These are phyloP conservation scores for Ginglymostoma cirratum DNA, from an alignment of 2,113 vertebrate genomes.

Conservation along the genomic window DNA sequence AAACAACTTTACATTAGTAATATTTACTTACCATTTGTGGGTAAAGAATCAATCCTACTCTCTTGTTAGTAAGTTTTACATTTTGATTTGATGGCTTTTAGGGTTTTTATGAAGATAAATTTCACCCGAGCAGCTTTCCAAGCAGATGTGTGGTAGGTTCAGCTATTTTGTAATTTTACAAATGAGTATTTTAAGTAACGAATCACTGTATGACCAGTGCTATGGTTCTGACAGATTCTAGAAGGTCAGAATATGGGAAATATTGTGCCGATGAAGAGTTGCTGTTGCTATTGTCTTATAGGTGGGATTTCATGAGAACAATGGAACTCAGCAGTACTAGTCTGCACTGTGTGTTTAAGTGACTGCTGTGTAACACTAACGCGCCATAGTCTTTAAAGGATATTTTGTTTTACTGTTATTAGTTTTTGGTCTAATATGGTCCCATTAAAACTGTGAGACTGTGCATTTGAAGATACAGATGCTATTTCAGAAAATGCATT, in stretches of 20 bases:
- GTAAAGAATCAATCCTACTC: neutral
- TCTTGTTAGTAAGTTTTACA: neutral
- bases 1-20: neutral
- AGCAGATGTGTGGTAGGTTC: neutral
- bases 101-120: neutral
- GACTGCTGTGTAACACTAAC: neutral
- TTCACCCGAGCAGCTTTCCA: neutral
- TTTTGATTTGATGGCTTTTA: neutral
- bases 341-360: neutral
- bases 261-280: neutral
- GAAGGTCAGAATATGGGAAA: neutral
- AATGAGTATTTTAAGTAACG: neutral
- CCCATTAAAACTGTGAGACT: neutral
- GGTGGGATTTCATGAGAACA: constrained; percentile 14
- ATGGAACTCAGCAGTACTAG: constrained; percentile 20
- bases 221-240: neutral
- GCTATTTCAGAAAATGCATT: neutral
- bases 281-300: neutral
- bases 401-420: neutral
- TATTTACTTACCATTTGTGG: neutral
- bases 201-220: neutral
- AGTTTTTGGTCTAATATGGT: neutral
- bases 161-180: neutral
- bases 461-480: neutral
- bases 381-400: neutral